Conservation (phyloP, 2,888 invertebrate genomes). For the Actias luna region DNA sequence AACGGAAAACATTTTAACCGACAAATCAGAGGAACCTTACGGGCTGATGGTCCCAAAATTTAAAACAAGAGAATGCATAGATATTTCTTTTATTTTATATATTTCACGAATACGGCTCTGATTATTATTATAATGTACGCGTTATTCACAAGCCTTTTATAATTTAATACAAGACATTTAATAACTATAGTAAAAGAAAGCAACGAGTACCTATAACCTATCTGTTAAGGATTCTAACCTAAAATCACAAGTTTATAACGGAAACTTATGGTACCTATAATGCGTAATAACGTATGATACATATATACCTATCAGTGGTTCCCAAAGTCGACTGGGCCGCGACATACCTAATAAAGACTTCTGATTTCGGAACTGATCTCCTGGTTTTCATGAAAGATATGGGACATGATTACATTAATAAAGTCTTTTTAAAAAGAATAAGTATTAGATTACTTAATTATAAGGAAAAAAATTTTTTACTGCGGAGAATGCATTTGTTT, state of each 20-base stretch:
- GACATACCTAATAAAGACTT: too few relatives aligned
- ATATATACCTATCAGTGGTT: too few relatives aligned
- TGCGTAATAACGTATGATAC: background rate
- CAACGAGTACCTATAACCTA: background rate
- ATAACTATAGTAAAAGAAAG: slow-evolving; percentile 16
- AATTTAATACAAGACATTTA: slow-evolving; percentile 22
- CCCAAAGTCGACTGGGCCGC: too few relatives aligned
- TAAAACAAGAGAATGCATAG: slow-evolving; percentile 14
- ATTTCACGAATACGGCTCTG: slow-evolving; percentile 13
- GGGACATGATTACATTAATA: too few relatives aligned
- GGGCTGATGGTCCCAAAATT: slow-evolving; percentile 20
- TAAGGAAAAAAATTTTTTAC: too few relatives aligned
- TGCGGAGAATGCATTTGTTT: too few relatives aligned
- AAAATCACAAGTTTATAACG: background rate
- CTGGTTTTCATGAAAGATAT: too few relatives aligned
- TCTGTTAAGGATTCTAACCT: slow-evolving; percentile 8
- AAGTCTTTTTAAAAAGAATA: too few relatives aligned
- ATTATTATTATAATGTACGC: slow-evolving; percentile 38
- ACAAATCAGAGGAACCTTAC: slow-evolving; percentile 15
- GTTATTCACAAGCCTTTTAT: slow-evolving; percentile 68
- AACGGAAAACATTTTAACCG: background rate
- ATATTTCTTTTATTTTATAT: slow-evolving; percentile 10
- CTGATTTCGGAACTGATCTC: too few relatives aligned
- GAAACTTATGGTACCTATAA: background rate
- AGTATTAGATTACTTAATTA: too few relatives aligned